Evolutionary conservation across 2,888 invertebrate species (phyloP).

Genomic region (Merodon equestris): DNA sequence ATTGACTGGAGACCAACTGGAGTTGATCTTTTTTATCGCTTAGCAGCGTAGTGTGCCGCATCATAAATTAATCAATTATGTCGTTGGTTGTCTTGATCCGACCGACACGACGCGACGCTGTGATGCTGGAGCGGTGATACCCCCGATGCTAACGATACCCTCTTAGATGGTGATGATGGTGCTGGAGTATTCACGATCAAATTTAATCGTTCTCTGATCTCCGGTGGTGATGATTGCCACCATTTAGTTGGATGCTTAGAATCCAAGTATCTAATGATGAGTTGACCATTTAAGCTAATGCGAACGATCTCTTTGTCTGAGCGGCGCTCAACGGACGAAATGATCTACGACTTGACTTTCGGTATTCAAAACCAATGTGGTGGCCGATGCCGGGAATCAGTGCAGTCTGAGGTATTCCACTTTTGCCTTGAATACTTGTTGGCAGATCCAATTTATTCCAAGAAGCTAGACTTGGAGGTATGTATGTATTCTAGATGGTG

Average conservation of each 20-base stretch:
- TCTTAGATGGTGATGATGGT: no score
- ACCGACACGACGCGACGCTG: neutral
- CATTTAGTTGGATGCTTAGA: conserved; percentile 21
- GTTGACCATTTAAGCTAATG: conserved; percentile 61
- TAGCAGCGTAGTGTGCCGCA: conserved; percentile 51
- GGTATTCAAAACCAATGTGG: conserved; percentile 56
- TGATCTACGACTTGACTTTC: conserved; percentile 63
- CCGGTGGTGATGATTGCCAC: conserved; percentile 60
- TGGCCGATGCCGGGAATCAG: conserved; percentile 43
- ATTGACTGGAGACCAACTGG: conserved; percentile 17
- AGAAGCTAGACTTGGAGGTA: conserved; percentile 12
- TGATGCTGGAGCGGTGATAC: neutral
- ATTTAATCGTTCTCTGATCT: conserved; percentile 57
- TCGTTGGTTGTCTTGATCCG: conserved; percentile 55
- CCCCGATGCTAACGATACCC: no score
- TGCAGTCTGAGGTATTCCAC: no score
- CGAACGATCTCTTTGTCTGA: conserved; percentile 40
- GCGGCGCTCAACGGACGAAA: conserved; percentile 14
- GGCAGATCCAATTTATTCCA: conserved; percentile 50
- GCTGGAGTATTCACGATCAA: conserved; percentile 37
- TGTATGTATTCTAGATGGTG: conserved; percentile 50
- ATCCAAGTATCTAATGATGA: conserved; percentile 47
- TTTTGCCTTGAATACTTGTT: neutral
- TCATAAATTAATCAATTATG: conserved; percentile 71
- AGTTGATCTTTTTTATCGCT: conserved; percentile 44